A percentile compares a stretch with the other conserved stretches of the same genome.
phyloP scores from a whole-genome alignment of 1,140 invertebrate species.

The Sitodiplosis mosellana region DNA sequence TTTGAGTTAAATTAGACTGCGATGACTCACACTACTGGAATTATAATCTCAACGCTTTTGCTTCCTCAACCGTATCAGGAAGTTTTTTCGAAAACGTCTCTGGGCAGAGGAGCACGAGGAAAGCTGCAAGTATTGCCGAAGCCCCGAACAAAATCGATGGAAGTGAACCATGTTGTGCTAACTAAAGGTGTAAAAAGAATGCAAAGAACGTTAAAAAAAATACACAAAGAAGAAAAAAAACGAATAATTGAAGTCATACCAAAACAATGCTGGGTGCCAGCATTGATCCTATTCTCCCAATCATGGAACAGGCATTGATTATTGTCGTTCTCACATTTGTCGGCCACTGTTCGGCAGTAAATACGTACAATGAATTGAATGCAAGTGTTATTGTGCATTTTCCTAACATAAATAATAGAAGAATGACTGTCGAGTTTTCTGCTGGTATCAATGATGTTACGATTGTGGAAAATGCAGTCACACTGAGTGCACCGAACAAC shows the following conservation, averaged over 20 bases:
- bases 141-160: slow-evolving; percentile 42
- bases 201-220: not conserved
- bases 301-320: slow-evolving; percentile 47
- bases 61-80: not conserved
- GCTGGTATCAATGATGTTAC: slow-evolving; percentile 12
- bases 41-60: not conserved
- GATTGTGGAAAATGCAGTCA: slow-evolving; percentile 31
- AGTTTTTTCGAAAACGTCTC: slow-evolving; percentile 30
- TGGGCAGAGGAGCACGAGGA: slow-evolving; percentile 39
- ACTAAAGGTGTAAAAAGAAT: slow-evolving; percentile 21
- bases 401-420: slow-evolving; percentile 44
- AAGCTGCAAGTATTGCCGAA: slow-evolving; percentile 34
- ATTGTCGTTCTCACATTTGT: slow-evolving; percentile 42
- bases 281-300: slow-evolving; percentile 51
- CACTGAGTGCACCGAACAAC: slow-evolving; percentile 34
- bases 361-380: slow-evolving; percentile 49
- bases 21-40: too few relatives aligned
- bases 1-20: too few relatives aligned
- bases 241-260: not conserved
- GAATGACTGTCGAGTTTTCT: slow-evolving; percentile 22
- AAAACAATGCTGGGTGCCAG: slow-evolving; percentile 41
- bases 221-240: too few relatives aligned
- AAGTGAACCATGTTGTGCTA: slow-evolving; percentile 30
- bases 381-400: slow-evolving; percentile 53
- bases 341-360: slow-evolving; percentile 54